Percentiles rank a stretch among this genome's conserved stretches.
Evolutionary conservation across 2,797 vertebrate species (phyloP).

Genomic region (Micrastur ruficollis): DNA sequence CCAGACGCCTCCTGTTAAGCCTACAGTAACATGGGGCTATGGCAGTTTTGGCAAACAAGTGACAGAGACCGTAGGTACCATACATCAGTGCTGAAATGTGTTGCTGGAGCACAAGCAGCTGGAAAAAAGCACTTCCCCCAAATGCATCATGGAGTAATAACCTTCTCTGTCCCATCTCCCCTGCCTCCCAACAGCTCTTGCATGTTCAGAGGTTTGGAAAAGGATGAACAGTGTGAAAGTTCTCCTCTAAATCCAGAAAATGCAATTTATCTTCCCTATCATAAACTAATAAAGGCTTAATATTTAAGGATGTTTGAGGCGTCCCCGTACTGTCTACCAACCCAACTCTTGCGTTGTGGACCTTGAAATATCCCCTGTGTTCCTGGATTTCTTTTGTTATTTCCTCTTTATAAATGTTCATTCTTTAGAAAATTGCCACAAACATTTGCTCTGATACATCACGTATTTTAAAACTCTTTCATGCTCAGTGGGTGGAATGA

Average conservation of each 20-base stretch:
- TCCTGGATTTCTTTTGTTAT: not conserved
- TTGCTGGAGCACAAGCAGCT: not conserved
- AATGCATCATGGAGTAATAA: not conserved
- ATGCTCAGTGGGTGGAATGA: not conserved
- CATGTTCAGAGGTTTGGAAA: not conserved
- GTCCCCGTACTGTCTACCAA: not conserved
- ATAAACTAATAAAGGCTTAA: not conserved
- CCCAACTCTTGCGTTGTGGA: fast-evolving
- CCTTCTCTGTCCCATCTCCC: not conserved
- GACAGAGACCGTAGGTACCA: not conserved
- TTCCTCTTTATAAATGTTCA: not conserved
- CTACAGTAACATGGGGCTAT: not conserved
- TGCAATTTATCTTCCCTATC: not conserved
- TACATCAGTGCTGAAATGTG: not conserved
- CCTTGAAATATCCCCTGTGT: not conserved
- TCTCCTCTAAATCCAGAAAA: not conserved
- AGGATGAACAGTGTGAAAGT: not conserved
- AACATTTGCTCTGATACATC: not conserved
- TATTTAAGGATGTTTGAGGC: not conserved
- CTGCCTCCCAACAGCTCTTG: not conserved
- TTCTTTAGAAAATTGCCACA: not conserved
- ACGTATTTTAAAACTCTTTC: not conserved
- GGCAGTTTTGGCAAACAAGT: not conserved
- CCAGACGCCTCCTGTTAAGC: not conserved
- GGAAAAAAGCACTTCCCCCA: not conserved